These are phyloP conservation scores for Scaptomyza parva DNA, from an alignment of 2,888 invertebrate species.

Conservation along the genomic window DNA sequence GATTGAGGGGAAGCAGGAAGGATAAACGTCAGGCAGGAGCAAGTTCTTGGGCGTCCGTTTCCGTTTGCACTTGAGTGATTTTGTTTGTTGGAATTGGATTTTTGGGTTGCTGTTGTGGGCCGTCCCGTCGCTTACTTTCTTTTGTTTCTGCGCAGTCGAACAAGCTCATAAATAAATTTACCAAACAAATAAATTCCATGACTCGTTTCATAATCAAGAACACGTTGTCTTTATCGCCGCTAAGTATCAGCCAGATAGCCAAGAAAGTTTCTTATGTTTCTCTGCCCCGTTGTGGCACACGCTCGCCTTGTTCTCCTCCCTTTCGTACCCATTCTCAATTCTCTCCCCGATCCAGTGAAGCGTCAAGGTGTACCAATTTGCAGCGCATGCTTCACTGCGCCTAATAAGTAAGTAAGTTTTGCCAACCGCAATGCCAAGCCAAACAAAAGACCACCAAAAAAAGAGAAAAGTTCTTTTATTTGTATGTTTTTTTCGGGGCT, in stretches of 20 bases:
- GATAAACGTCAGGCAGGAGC: slow-evolving; percentile 50
- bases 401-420: slow-evolving; percentile 68
- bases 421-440: slow-evolving; percentile 63
- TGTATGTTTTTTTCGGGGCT: slow-evolving; percentile 2
- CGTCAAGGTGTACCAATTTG: slow-evolving; percentile 84
- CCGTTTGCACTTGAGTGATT: slow-evolving; percentile 80
- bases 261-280: slow-evolving; percentile 58
- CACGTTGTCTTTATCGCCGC: slow-evolving; percentile 74
- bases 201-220: slow-evolving; percentile 71
- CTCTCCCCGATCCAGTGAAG: slow-evolving; percentile 72
- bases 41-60: slow-evolving; percentile 68
- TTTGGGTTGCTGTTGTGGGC: slow-evolving; percentile 43
- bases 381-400: slow-evolving; percentile 79
- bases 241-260: slow-evolving; percentile 72
- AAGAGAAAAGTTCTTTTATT: slow-evolving; percentile 43
- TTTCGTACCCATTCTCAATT: background rate
- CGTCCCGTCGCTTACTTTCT: slow-evolving; percentile 37
- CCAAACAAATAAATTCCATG: slow-evolving; percentile 77
- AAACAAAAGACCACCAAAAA: slow-evolving; percentile 44
- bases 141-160: slow-evolving; percentile 75
- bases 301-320: slow-evolving; percentile 3
- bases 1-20: background rate
- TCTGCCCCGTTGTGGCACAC: slow-evolving; percentile 27
- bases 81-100: slow-evolving; percentile 60
- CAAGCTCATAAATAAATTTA: slow-evolving; percentile 80